Percentiles rank a stretch among this genome's conserved stretches.
Evolutionary conservation across 2,113 vertebrate species (phyloP).

Genomic region (Onychostruthus taczanowskii): DNA sequence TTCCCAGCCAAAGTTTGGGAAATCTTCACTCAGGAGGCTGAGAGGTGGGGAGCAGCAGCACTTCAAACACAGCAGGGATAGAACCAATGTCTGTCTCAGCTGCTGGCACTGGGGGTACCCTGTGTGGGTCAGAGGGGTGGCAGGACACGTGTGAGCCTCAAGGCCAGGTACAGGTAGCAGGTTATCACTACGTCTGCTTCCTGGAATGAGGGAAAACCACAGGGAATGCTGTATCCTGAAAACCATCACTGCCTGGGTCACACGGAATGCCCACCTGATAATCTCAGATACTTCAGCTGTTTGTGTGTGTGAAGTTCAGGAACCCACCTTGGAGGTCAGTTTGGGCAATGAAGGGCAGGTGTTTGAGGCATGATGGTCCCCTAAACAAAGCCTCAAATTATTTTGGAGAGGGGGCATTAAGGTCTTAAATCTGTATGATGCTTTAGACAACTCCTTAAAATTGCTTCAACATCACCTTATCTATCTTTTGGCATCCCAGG

Average conservation of each 20-base stretch:
- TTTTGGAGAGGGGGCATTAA: background rate
- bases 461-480: background rate
- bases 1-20: background rate
- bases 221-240: background rate
- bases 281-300: background rate
- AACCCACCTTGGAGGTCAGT: background rate
- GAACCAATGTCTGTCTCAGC: background rate
- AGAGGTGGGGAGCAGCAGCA: background rate
- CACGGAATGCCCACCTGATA: rapidly evolving
- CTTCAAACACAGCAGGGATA: background rate
- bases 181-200: background rate
- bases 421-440: background rate
- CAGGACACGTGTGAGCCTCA: background rate
- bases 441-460: background rate
- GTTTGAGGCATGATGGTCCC: background rate
- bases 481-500: background rate
- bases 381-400: background rate
- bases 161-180: background rate
- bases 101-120: background rate
- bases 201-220: background rate
- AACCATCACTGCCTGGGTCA: background rate
- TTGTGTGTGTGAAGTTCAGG: background rate
- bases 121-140: background rate
- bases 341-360: background rate
- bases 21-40: background rate